A percentile compares a stretch with the other conserved stretches of the same genome.
Conservation (phyloP, 2,113 vertebrate genomes). For the Sinocyclocheilus rhinocerous region DNA sequence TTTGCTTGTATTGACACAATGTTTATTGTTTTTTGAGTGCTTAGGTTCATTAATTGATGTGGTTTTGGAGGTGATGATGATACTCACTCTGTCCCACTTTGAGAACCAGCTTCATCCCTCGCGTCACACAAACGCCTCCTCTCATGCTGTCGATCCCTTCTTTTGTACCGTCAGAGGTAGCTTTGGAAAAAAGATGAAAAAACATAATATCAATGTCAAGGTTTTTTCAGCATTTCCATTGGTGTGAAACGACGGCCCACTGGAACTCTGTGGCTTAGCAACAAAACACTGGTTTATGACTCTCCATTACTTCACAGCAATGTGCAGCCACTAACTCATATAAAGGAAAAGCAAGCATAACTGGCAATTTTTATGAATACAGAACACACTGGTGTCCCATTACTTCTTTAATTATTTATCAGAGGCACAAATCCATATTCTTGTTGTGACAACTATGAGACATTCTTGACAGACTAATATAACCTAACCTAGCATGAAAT, state of each 20-base stretch:
- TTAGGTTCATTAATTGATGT: neutral
- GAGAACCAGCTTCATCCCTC: slow-evolving; percentile 81
- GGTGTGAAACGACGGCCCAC: neutral
- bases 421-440: neutral
- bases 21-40: neutral
- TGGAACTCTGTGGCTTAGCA: neutral
- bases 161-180: slow-evolving; percentile 78
- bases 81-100: slow-evolving; percentile 82
- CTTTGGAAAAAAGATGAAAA: slow-evolving; percentile 55
- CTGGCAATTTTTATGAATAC: neutral
- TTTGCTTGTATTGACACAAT: neutral
- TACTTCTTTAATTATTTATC: neutral
- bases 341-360: neutral
- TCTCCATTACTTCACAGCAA: neutral
- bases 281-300: slow-evolving; percentile 3
- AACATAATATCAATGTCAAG: slow-evolving; percentile 1
- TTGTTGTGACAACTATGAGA: neutral
- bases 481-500: neutral
- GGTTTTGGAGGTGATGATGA: slow-evolving; percentile 19
- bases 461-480: neutral
- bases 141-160: slow-evolving; percentile 79
- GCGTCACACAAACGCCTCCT: slow-evolving; percentile 77
- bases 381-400: neutral
- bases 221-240: neutral
- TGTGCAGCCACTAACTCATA: neutral